Evolutionary conservation across 92 coral and sea anemone species (phyloP).

Genomic region (Epizoanthus rinbou): DNA sequence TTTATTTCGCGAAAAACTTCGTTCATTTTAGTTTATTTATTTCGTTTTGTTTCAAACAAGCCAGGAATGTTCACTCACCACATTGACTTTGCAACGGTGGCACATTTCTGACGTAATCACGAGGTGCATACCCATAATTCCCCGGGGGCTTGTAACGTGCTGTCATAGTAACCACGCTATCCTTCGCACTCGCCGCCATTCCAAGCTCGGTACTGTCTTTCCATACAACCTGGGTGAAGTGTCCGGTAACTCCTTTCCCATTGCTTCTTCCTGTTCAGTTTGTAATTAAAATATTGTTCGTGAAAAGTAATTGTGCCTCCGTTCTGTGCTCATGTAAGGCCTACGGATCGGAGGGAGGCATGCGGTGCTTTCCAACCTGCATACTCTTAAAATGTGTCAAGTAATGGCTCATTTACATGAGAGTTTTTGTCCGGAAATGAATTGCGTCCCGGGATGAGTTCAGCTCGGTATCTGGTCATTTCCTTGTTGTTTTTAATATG

Average conservation of each 20-base stretch:
- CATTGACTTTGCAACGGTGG: conserved; percentile 10
- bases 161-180: conserved; percentile 1
- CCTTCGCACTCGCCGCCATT: conserved; percentile 14
- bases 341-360: no score
- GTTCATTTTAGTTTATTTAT: no score
- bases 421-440: no score
- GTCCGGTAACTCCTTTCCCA: conserved; percentile 21
- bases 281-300: not conserved
- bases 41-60: no score
- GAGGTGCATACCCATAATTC: conserved; percentile 11
- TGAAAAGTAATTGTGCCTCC: not conserved
- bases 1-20: no score
- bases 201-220: conserved; percentile 11
- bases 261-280: conserved; percentile 4
- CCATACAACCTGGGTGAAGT: conserved; percentile 11
- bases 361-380: no score
- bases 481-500: no score
- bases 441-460: no score
- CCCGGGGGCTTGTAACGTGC: conserved; percentile 7
- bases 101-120: conserved; percentile 5
- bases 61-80: not conserved
- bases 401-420: no score
- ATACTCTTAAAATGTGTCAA: no score
- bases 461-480: no score
- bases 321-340: no score